Conservation (phyloP, 2,113 vertebrate species). For the Sakesphorus luctuosus region DNA sequence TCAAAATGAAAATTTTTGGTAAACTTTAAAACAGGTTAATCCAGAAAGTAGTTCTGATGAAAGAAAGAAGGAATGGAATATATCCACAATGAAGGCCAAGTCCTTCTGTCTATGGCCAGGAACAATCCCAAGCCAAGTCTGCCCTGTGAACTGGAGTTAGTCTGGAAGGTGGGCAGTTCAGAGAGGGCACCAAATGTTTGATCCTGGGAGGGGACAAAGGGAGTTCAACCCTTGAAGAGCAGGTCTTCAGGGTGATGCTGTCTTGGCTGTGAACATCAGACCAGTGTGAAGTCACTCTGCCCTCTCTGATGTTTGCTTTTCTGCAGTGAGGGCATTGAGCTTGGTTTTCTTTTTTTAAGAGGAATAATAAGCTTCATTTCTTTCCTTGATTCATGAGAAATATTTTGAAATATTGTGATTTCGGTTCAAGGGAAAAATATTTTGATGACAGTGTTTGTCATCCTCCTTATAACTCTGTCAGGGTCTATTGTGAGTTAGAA, state of each 20-base stretch:
- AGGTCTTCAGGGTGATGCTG: accelerated
- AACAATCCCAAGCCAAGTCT: not conserved
- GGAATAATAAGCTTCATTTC: not conserved
- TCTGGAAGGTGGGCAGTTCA: not conserved
- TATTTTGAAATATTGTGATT: not conserved
- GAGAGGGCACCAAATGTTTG: not conserved
- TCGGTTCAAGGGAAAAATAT: not conserved
- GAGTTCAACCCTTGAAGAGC: not conserved
- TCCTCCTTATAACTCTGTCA: not conserved
- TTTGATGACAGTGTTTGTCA: not conserved
- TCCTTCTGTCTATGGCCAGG: not conserved
- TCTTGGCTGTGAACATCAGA: not conserved
- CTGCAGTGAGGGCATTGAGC: not conserved
- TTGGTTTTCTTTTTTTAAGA: not conserved
- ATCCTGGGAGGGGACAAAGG: not conserved
- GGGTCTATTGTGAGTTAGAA: not conserved
- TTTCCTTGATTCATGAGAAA: not conserved
- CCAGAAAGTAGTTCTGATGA: not conserved
- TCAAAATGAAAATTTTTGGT: not conserved
- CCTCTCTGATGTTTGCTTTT: not conserved
- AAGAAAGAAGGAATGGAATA: not conserved
- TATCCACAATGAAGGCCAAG: not conserved
- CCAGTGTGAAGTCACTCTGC: not conserved
- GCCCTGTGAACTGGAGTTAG: not conserved
- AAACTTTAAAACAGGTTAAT: not conserved